Percentiles rank a stretch among this genome's conserved stretches.
Evolutionary conservation across 2,888 invertebrate species (phyloP).

Genomic region (Agrilus cyanescens): DNA sequence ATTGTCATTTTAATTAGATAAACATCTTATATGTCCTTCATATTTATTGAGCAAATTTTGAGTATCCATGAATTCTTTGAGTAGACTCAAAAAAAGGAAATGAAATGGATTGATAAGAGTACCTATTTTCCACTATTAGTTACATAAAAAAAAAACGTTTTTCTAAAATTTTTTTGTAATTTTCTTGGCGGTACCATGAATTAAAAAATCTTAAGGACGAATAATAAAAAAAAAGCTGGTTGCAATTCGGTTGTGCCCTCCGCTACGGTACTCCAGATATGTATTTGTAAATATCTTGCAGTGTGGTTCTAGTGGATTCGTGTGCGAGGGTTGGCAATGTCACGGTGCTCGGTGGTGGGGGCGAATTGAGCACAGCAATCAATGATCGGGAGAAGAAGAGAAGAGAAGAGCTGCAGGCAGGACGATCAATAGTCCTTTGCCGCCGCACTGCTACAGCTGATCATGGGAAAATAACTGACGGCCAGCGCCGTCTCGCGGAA

Average conservation of each 20-base stretch:
- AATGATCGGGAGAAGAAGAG: slow-evolving; percentile 29
- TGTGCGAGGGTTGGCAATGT: slow-evolving; percentile 9
- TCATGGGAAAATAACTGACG: slow-evolving; percentile 26
- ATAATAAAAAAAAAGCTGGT: not conserved
- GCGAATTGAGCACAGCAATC: slow-evolving; percentile 21
- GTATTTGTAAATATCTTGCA: slow-evolving; percentile 6
- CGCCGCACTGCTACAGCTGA: slow-evolving; percentile 35
- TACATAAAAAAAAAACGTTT: no score
- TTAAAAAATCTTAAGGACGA: not conserved
- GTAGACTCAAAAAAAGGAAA: no score
- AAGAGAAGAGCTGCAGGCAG: slow-evolving; percentile 20
- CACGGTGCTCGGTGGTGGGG: slow-evolving; percentile 10
- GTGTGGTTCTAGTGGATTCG: slow-evolving; percentile 9
- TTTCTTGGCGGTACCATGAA: no score
- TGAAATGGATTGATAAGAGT: no score
- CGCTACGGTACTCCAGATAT: not conserved
- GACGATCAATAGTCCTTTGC: slow-evolving; percentile 29
- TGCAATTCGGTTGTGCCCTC: not conserved
- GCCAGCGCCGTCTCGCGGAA: no score
- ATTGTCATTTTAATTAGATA: no score
- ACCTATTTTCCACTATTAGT: no score
- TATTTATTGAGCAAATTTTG: no score
- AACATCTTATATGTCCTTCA: no score
- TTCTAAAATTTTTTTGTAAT: no score
- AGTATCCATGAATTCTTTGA: no score